Base-by-base conservation (phyloP, 2,888 invertebrate species). In the Oeneis ivallda region DNA sequence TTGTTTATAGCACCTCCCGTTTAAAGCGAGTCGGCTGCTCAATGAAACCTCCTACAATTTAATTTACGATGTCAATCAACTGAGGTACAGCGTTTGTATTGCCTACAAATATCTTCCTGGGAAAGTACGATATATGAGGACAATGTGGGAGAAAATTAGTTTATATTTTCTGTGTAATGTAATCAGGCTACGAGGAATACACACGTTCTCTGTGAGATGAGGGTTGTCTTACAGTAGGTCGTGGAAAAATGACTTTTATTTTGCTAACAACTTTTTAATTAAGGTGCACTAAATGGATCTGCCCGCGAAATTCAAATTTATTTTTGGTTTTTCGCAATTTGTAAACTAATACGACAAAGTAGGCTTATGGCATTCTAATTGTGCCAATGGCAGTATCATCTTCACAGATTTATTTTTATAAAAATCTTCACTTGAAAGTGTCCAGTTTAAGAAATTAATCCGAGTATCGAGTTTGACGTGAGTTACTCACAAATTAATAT, bases 11-110 rank as follows among this genome's bases (percentile, higher is more conserved):
- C 17, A 15, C 9, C 17, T 15, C 15, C 4, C 3, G 4, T 15
- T 37, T 10, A 11, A 10, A 10, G 9, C 5, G 34, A 37, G 9
- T 5, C 15, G 37, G 37, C 15, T 15, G 6, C 34, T 54, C 9
- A 13, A 7, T 41, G 13, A 19, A 50, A 49, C 7, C 39, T 41
- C 34, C n/a, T 41, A 50, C 49, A 50, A 60, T 50, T 50, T 39
- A 60, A 60, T 60, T 60, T 50, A 60, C 60, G 10, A 39, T 60
- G 60, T 60, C 60, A 60, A 50, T 60, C 60, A 60, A 60, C 43
- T 17, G 39, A 8, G 15, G 39, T 15, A 49, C 19, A 5, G 47
- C 58, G 15, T 43, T 9, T 47, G 26, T 58, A 32, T 58, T 47
- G n/a, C 34, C 34, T 47, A 19, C 32, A 43, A 57, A 57, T 39